Evolutionary conservation across 1,140 invertebrate species (phyloP), one percentile per base, ranked within the genome.

Genomic region (Drosophila pallidifrons): DNA sequence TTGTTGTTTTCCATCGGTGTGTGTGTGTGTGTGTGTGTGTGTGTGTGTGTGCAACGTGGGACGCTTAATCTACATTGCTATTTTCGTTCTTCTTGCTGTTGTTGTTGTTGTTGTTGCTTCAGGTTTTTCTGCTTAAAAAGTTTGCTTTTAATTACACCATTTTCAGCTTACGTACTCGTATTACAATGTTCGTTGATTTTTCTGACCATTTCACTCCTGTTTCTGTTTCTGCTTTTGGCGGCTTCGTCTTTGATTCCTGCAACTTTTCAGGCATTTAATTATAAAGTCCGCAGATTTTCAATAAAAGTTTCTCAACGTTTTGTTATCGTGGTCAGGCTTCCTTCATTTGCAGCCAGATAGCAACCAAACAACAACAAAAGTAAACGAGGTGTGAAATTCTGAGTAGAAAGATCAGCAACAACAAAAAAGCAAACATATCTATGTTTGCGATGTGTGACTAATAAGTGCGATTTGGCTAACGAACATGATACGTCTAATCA

Each of bases 61-160:
- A 30, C 30, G 43, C 15, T 47, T 28, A 52, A 66, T 66, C 41
- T 66, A n/a, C 38, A 15, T 30, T 57, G 54, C 28, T 28, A 45
- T 64, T 51, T 64, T 7, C 30, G 45, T 41, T 43, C 10, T 16
- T 30, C 2, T 45, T 59, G 11, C 41, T 28, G 6, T 45, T 59
- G 11, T 28, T 20, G 38, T 52, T 41, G 25, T 38, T 32, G n/a
- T n/a, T n/a, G n/a, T n/a, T n/a, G n/a, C n/a, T 15, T 51, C 5
- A 15, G 32, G 10, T 11, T 35, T 68, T 28, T 47, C 45, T 38
- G 46, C 16, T 38, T 47, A 25, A 58, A 52, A 52, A 69, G 57
- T 69, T 69, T 60, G n/a, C 67, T 64, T 64, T 64, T 75, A 71
- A 75, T 75, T 75, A 65, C 16, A 4, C 38, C 52, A 70, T 64